Evolutionary conservation across 2,113 vertebrate genomes (phyloP).

Genomic region (Pseudonaja textilis): DNA sequence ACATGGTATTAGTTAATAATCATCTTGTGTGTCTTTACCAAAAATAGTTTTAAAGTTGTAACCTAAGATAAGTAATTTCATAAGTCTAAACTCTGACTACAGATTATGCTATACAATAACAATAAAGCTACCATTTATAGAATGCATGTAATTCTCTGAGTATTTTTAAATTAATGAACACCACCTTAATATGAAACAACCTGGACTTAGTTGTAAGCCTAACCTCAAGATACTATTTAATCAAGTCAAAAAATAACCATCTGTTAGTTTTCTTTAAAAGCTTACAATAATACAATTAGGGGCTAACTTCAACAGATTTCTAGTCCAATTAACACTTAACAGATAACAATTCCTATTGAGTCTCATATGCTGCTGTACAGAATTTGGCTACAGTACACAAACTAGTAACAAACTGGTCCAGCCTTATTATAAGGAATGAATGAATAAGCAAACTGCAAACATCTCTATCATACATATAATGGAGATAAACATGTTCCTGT

Average conservation of each 20-base stretch:
- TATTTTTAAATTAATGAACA: not conserved
- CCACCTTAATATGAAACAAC: not conserved
- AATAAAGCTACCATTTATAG: not conserved
- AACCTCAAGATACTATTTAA: not conserved
- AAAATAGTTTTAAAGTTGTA: not conserved
- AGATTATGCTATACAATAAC: not conserved
- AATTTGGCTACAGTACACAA: not conserved
- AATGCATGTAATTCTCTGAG: not conserved
- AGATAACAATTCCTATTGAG: not conserved
- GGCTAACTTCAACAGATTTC: not conserved
- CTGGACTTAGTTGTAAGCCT: not conserved
- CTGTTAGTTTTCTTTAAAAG: not conserved
- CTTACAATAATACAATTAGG: not conserved
- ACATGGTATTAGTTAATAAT: not conserved
- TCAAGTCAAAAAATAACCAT: not conserved
- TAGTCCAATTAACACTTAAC: not conserved
- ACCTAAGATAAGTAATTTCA: not conserved
- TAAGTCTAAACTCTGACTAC: not conserved
- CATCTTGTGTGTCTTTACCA: not conserved
- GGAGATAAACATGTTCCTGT: not conserved
- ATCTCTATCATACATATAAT: not conserved
- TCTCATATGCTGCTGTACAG: not conserved
- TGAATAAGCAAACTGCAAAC: not conserved
- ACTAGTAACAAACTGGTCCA: not conserved
- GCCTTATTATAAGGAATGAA: not conserved